Conservation (phyloP, 2,113 vertebrate species). For the Oreochromis niloticus region DNA sequence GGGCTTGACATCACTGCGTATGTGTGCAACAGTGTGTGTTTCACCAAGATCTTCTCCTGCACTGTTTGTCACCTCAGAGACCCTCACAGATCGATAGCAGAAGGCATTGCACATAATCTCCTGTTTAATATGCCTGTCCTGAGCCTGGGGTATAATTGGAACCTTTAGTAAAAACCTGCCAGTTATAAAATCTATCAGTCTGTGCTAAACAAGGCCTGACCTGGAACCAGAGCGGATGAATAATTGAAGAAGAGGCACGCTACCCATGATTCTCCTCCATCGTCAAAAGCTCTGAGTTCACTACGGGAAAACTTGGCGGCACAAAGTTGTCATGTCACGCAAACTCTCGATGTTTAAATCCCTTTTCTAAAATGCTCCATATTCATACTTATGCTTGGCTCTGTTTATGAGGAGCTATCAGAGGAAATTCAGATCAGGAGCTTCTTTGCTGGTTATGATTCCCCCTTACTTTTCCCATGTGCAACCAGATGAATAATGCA, state of each 20-base stretch:
- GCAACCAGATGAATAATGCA: slow-evolving; percentile 42
- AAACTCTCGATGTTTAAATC: not conserved
- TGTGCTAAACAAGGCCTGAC: slow-evolving; percentile 31
- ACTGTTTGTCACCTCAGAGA: slow-evolving; percentile 1
- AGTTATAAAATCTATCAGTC: slow-evolving; percentile 44
- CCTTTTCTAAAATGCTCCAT: slow-evolving; percentile 5
- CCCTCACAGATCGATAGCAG: slow-evolving; percentile 16
- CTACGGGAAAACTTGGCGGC: not conserved
- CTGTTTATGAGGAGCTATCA: slow-evolving; percentile 36
- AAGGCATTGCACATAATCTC: slow-evolving; percentile 14
- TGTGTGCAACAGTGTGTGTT: not conserved
- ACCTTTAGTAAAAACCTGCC: slow-evolving; percentile 26
- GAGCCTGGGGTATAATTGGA: slow-evolving; percentile 5
- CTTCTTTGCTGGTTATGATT: slow-evolving; percentile 10
- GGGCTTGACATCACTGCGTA: not conserved
- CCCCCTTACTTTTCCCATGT: not conserved
- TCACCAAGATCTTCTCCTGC: not conserved
- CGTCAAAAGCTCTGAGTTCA: slow-evolving; percentile 27
- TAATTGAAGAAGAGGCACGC: not conserved
- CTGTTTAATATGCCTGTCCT: slow-evolving; percentile 28
- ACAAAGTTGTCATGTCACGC: slow-evolving; percentile 3
- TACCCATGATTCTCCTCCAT: slow-evolving; percentile 22
- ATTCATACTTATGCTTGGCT: slow-evolving; percentile 20
- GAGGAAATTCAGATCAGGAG: slow-evolving; percentile 28
- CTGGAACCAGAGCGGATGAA: slow-evolving; percentile 27